Base-by-base conservation (phyloP, 2,888 invertebrate species). In the Pediacus dermestoides region DNA sequence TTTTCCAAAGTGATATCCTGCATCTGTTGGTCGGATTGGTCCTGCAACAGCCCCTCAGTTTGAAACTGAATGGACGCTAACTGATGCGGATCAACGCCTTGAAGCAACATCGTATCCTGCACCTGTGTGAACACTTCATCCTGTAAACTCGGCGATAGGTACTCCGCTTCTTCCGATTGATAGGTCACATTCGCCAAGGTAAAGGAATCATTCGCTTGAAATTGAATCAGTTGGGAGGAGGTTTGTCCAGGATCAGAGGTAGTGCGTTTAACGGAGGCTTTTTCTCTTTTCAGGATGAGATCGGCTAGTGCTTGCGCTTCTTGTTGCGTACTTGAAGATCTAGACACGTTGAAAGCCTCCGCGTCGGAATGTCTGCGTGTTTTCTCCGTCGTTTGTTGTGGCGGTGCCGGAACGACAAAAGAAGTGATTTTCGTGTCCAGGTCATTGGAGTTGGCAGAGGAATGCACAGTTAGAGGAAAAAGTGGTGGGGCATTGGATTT, bases 281-380 rank as follows among this genome's bases (percentile, higher is more conserved):
- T 82, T 27, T 81, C 81, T 46, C 82, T 77, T 69, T 87, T 88
- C 31, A 88, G 71, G 37, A 77, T 76, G 58, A 88, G 73, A 66
- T 87, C 88, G 46, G 87, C 86, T 26, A 88, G 71, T 2, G 86
- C 85, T 44, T 87, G 86, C 48, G 87, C 87, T 66, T 85, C 83
- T 39, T 80, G 79, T 67, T 74, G 68, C 65, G 70, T 52, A 10
- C 72, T 71, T 9, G 70, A 71, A 22, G 71, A 69, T 37, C 74
- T 68, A 64, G 71, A 57, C 28, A 15, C 12, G 9, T 30, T 13
- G 48, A 77, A 76, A 52, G 76, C 74, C 52, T 76, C 77, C 28
- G 74, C 72, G 58, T 77, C 76, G 50, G 78, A 75, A 64, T 78
- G 72, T 55, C 78, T 70, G 44, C 78, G 70, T 42, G 71, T 67